Evolutionary conservation across 2,888 invertebrate genomes (phyloP).

Genomic region (Drosophila parthenogenetica): DNA sequence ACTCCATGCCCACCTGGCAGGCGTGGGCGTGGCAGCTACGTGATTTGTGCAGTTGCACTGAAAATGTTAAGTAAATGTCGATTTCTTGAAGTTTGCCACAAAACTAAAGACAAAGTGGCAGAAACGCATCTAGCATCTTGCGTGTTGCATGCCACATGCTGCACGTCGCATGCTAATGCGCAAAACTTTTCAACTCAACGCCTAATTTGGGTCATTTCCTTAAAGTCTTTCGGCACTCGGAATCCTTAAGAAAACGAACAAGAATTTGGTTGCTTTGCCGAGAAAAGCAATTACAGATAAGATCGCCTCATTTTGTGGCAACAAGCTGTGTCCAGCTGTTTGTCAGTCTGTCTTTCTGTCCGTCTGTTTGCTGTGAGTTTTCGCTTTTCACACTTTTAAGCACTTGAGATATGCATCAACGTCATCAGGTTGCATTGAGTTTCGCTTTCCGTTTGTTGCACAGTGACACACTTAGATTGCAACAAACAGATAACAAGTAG

Average conservation of each 20-base stretch:
- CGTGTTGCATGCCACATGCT: slow-evolving; percentile 45
- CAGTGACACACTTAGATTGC: slow-evolving; percentile 75
- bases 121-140: slow-evolving; percentile 15
- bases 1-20: slow-evolving; percentile 55
- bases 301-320: slow-evolving; percentile 77
- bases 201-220: slow-evolving; percentile 81
- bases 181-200: slow-evolving; percentile 60
- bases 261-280: slow-evolving; percentile 45
- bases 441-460: slow-evolving; percentile 74
- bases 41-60: slow-evolving; percentile 51
- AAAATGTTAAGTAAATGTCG: slow-evolving; percentile 55
- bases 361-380: slow-evolving; percentile 54
- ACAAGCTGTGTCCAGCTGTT: slow-evolving; percentile 51
- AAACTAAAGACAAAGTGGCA: slow-evolving; percentile 67
- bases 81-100: slow-evolving; percentile 66
- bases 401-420: slow-evolving; percentile 45
- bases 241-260: slow-evolving; percentile 41
- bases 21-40: slow-evolving; percentile 61
- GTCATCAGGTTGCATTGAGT: slow-evolving; percentile 60
- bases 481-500: slow-evolving; percentile 46
- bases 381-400: slow-evolving; percentile 74
- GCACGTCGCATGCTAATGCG: slow-evolving; percentile 65
- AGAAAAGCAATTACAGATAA: slow-evolving; percentile 83
- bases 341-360: slow-evolving; percentile 28
- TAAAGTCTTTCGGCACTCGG: slow-evolving; percentile 61